Conservation (phyloP, 2,113 vertebrate genomes). For the Pavo muticus region DNA sequence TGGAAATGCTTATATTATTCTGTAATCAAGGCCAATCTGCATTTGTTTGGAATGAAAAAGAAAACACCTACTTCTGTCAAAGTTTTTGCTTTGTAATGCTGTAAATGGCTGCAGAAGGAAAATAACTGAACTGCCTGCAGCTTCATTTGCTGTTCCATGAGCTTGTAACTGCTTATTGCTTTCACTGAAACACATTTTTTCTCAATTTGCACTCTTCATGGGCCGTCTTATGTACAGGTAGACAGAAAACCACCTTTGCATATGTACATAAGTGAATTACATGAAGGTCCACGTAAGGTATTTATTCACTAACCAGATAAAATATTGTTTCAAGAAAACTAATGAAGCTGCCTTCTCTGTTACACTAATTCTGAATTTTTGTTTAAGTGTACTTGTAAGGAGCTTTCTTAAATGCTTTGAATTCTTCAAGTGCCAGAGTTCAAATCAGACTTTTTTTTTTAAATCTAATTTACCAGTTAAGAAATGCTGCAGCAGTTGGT, state of each 20-base stretch:
- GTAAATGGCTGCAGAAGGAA: not conserved
- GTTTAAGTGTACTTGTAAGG: not conserved
- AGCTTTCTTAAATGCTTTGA: not conserved
- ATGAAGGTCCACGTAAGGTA: not conserved
- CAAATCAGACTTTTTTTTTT: not conserved
- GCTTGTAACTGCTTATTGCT: not conserved
- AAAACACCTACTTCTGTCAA: not conserved
- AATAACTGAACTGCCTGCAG: fast-evolving
- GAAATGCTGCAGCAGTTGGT: not conserved
- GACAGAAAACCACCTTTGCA: not conserved
- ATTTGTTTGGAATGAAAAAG: not conserved
- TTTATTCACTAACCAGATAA: not conserved
- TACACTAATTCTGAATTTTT: not conserved
- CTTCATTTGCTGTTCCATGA: not conserved
- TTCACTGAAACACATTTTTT: not conserved
- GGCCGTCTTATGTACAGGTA: fast-evolving
- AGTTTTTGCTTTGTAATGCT: not conserved
- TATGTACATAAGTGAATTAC: not conserved
- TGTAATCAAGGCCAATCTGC: not conserved
- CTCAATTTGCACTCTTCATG: not conserved
- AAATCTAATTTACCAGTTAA: not conserved
- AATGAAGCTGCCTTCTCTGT: not conserved
- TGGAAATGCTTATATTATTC: not conserved
- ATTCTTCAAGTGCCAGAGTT: not conserved
- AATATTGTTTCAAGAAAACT: not conserved